Evolutionary conservation across 2,888 invertebrate genomes (phyloP).

Genomic region (Sarcophaga carnaria): DNA sequence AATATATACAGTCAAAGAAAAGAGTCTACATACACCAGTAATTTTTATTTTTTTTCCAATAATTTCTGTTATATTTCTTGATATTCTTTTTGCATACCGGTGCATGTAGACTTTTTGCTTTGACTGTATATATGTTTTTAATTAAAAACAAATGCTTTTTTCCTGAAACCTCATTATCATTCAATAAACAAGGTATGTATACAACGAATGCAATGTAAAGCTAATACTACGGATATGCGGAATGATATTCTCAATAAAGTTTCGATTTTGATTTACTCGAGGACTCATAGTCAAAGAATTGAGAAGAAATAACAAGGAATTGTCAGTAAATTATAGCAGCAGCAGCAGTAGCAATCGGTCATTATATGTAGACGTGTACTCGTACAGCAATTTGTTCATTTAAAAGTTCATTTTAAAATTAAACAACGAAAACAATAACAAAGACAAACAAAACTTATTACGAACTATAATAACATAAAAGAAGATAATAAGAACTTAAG

Average conservation of each 20-base stretch:
- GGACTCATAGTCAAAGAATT: not conserved
- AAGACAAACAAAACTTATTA: not conserved
- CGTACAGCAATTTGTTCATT: not conserved
- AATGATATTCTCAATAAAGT: not conserved
- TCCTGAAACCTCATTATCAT: not conserved
- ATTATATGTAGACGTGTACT: not conserved
- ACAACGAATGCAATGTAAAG: not conserved
- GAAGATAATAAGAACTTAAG: not conserved
- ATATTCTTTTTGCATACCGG: too few species aligned
- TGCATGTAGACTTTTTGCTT: not conserved
- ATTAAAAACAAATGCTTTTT: not conserved
- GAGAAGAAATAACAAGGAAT: not conserved
- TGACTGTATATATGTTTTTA: slow-evolving; percentile 9
- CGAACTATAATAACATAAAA: not conserved
- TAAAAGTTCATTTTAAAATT: not conserved
- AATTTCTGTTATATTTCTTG: too few species aligned
- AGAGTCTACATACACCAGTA: too few species aligned
- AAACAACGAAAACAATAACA: not conserved
- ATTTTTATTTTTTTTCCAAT: too few species aligned
- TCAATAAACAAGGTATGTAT: not conserved
- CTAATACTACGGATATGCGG: too few species aligned
- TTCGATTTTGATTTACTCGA: not conserved
- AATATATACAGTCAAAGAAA: too few species aligned
- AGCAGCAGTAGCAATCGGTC: not conserved
- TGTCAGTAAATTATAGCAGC: not conserved